A percentile compares a stretch with the other conserved stretches of the same genome.
These are phyloP conservation scores for Leucophenga varia DNA, from an alignment of 1,140 invertebrate species.

Conservation along the genomic window DNA sequence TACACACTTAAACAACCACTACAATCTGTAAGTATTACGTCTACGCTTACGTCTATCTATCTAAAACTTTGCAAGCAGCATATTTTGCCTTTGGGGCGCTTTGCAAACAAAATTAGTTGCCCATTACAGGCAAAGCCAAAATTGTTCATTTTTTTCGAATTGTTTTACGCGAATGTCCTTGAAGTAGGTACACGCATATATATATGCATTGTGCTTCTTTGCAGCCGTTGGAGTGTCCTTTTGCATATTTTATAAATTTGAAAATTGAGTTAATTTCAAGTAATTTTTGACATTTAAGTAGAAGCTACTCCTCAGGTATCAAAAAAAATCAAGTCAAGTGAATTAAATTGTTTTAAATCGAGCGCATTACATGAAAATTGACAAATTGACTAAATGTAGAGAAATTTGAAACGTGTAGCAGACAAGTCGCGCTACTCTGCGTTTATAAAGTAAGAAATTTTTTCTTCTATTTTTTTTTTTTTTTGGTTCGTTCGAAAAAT, in stretches of 20 bases:
- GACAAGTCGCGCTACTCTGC: no score
- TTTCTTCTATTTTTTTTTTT: conserved; percentile 1
- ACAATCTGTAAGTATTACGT: no score
- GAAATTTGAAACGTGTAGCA: no score
- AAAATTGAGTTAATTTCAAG: conserved; percentile 50
- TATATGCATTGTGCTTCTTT: background rate
- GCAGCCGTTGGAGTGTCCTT: conserved; percentile 23
- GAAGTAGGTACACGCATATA: background rate
- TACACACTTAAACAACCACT: no score
- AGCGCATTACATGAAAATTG: conserved; percentile 19
- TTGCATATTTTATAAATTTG: conserved; percentile 46
- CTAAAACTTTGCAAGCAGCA: no score
- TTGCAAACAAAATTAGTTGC: conserved; percentile 42
- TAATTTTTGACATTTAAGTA: conserved; percentile 27
- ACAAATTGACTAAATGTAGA: no score
- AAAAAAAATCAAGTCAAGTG: conserved; percentile 13
- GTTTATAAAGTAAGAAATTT: no score
- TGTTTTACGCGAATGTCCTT: background rate
- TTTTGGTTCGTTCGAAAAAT: background rate
- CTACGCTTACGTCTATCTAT: conserved; percentile 13
- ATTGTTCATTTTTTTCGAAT: background rate
- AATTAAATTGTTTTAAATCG: background rate
- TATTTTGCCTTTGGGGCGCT: conserved; percentile 26
- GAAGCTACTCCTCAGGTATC: no score
- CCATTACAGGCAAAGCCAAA: conserved; percentile 18